Evolutionary conservation across 2,113 vertebrate species (phyloP).

Genomic region (Athene noctua): DNA sequence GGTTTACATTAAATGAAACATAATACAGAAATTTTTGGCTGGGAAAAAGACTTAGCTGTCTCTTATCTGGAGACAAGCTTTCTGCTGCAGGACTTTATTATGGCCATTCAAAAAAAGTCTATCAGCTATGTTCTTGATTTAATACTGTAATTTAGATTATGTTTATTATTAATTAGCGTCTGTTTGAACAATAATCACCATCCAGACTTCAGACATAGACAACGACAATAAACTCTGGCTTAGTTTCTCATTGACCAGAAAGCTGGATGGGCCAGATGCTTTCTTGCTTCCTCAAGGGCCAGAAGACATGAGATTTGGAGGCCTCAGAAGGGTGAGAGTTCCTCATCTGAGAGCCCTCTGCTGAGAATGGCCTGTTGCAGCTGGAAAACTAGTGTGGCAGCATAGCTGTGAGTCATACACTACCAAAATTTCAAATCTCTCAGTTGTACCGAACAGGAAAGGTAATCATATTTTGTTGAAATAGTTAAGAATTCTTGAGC

Average conservation of each 20-base stretch:
- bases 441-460: background rate
- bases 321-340: background rate
- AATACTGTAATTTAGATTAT: background rate
- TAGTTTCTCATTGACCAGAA: background rate
- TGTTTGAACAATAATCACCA: background rate
- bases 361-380: background rate
- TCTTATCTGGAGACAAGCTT: background rate
- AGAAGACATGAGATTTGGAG: background rate
- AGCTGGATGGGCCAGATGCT: background rate
- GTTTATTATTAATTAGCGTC: background rate
- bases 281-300: background rate
- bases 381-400: fast-evolving
- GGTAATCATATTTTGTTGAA: background rate
- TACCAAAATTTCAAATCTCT: background rate
- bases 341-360: background rate
- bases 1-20: background rate
- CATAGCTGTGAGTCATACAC: background rate
- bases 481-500: background rate
- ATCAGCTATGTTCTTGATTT: background rate
- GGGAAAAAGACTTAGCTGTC: background rate
- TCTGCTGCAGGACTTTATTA: background rate
- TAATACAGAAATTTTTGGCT: background rate
- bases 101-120: background rate
- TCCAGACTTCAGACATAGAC: background rate
- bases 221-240: background rate